Evolutionary conservation across 2,797 vertebrate genomes (phyloP), one percentile per base, ranked within the genome.

Genomic region (Protonibea diacanthus): DNA sequence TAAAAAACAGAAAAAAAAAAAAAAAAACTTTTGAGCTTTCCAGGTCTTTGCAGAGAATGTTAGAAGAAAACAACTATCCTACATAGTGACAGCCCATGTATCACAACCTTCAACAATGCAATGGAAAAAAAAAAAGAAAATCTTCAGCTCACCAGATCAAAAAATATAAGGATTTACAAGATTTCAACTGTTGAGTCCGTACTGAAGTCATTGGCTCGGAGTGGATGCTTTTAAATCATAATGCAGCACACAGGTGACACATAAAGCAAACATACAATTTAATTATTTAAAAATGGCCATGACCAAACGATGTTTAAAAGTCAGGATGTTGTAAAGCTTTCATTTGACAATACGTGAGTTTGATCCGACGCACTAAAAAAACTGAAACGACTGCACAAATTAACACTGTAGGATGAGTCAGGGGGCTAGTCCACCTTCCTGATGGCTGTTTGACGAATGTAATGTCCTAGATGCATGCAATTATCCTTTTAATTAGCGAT

Each of bases 401-500:
- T 78, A 89, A 61, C 75, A 48, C 42, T 33, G 63, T 27, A 74
- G 67, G 79, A 84, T 73, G 82, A 89, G 71, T 83, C 85, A 71
- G 63, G 29, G 66, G 66, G 70, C 57, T 61, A 44, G 85, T 85
- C 87, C 87, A 88, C 88, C 85, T 84, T 91, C 85, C 79, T 89
- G 86, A 86, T 85, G 84, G 80, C 80, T 90, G 80, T 83, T 89
- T 29, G 63, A 88, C 86, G 78, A 89, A 89, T 90, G 82, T 91
- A 91, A 91, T 93, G 91, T 94, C 92, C 93, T 93, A 93, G 92
- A 93, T 95, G 93, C 90, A 92, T 91, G 93, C 91, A 95, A 95
- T 96, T 94, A 95, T 92, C 93, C 90, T 77, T 95, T 94, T 96
- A 96, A 95, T 96, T 95, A 93, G 83, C 92, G 89, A 88, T 96